These are phyloP conservation scores for Periphyllus acericola DNA, from an alignment of 2,888 invertebrate species.

Conservation along the genomic window DNA sequence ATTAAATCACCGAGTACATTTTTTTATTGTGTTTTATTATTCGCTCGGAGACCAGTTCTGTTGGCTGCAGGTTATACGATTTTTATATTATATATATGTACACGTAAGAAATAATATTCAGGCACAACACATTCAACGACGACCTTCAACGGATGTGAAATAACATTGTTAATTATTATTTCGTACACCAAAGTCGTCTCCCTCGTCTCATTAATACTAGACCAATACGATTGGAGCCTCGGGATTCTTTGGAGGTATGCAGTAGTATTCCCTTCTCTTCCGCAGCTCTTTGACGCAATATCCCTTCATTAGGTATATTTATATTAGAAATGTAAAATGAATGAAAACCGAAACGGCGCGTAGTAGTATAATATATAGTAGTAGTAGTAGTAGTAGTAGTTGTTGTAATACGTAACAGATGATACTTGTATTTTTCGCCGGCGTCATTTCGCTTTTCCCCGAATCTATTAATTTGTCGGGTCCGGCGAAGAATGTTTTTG, in stretches of 20 bases:
- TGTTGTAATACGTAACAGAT: neutral
- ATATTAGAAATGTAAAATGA: neutral
- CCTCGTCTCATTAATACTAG: neutral
- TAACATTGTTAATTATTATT: constrained; percentile 6
- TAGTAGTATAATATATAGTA: neutral
- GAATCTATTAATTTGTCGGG: constrained; percentile 51
- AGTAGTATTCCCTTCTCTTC: neutral
- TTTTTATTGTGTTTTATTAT: constrained; percentile 42
- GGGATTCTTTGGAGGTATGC: neutral
- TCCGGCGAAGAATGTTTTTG: constrained; percentile 49
- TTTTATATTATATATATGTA: neutral
- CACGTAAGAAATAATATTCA: constrained; percentile 35
- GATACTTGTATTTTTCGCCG: neutral
- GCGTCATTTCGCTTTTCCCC: constrained; percentile 30
- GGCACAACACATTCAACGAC: constrained; percentile 27
- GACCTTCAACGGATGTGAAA: constrained; percentile 24
- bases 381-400: neutral
- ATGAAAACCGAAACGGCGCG: neutral
- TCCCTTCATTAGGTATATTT: neutral
- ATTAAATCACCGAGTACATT: constrained; percentile 20
- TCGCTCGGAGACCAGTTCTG: constrained; percentile 46
- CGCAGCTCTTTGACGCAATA: neutral
- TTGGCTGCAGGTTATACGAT: constrained; percentile 37
- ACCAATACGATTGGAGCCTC: neutral
- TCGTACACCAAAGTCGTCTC: neutral